Conservation (phyloP, 2,113 vertebrate genomes). For the Clupea harengus region DNA sequence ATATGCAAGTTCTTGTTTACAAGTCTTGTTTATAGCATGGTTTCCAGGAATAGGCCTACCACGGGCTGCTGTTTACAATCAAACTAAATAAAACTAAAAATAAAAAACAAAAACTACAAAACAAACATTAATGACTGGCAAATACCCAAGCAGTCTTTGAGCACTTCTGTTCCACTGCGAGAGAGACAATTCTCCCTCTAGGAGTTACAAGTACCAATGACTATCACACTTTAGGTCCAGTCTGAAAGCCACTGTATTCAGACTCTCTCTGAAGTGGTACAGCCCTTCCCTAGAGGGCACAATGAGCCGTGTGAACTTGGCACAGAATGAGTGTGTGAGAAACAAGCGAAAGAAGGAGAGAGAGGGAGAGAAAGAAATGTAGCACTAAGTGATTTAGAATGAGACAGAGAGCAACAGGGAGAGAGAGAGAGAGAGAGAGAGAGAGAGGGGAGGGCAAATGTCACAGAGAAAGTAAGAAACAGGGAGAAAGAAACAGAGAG, state of each 20-base stretch:
- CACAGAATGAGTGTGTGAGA: slow-evolving; percentile 10
- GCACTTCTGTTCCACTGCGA: not conserved
- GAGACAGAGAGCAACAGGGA: not conserved
- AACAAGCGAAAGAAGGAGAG: not conserved
- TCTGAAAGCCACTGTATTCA: slow-evolving; percentile 1
- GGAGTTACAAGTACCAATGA: not conserved
- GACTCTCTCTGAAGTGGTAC: not conserved
- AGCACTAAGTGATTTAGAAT: not conserved
- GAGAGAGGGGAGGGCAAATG: not conserved
- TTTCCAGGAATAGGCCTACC: not conserved
- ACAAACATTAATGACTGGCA: not conserved
- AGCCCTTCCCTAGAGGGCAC: slow-evolving; percentile 12
- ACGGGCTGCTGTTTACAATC: not conserved
- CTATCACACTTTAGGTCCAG: not conserved
- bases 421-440: too few relatives aligned
- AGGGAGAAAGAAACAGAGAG: not conserved
- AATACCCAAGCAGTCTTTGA: not conserved
- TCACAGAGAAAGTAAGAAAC: not conserved
- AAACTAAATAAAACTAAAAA: not conserved
- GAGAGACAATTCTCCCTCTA: slow-evolving; percentile 1
- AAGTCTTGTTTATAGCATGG: not conserved
- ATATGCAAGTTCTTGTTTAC: not conserved
- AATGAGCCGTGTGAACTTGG: slow-evolving; percentile 20
- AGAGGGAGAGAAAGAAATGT: not conserved
- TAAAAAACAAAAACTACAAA: not conserved